Base-by-base conservation (phyloP, 1,140 invertebrate species). In the Zelostemma sp. region DNA sequence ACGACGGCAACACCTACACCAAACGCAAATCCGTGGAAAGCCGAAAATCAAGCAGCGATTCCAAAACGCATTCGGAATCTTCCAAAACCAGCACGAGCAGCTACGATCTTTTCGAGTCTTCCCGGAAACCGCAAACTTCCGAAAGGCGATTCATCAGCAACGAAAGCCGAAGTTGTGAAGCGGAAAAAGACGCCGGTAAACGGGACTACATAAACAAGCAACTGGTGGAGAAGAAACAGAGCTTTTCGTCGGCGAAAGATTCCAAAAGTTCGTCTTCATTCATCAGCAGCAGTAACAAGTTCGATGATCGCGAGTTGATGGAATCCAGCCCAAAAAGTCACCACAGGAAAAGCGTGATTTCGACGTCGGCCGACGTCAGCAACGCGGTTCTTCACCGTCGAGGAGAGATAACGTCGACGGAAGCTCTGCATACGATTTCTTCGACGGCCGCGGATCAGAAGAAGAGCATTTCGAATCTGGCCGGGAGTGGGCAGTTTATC, bases 301-400 rank as follows among this genome's bases (percentile, higher is more conserved):
- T 8, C 17, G 17, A 16, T 0, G 63, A 69, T 33, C 67, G 55
- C 16, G 74, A 21, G 9, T 67, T 68, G 8, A 4, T 63, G 2
- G 76, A 78, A 11, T 72, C 75, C 0, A 15, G 46, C 0, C 31
- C 69, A 0, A 82, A 79, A 45, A 86, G 87, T 57, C 90, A 91
- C 71, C 91, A 92, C 68, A 86, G 91, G 9, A 91, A 91, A 67
- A 93, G 89, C 40, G 87, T 93, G 16, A 89, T 95, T 46, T 89
- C 91, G 0, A 84, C 84, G 0, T 91, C 91, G 0, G 88, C 91
- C 0, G 90, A 93, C 70, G 87, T 92, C 0, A 89, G 84, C 19
- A 94, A 95, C 68, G 86, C 92, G 14, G 90, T 94, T 15, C 86
- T 95, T 2, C 92, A 94, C 77, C 88, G 93, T 9, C 92, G 92